phyloP scores from a whole-genome alignment of 2,113 vertebrate genomes.

The Hypomesus transpacificus region DNA sequence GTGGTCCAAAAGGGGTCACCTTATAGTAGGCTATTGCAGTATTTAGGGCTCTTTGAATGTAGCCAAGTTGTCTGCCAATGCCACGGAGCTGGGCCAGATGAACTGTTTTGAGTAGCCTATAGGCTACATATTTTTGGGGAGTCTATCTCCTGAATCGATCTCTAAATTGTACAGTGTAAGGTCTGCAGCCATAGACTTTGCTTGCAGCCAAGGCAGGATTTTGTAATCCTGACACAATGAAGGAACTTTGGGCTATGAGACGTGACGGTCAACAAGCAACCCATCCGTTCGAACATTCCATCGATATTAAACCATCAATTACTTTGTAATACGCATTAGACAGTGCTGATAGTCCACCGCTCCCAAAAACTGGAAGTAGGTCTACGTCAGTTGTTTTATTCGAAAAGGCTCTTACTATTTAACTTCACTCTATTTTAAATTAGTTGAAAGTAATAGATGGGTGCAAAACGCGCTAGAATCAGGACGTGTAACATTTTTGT shows the following conservation, averaged over 20 bases:
- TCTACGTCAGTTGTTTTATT: not conserved
- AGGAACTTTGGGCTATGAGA: conserved; percentile 71
- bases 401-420: not conserved
- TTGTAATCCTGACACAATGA: conserved; percentile 76
- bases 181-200: conserved; percentile 68
- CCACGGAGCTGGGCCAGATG: not conserved
- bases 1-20: not conserved
- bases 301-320: conserved; percentile 9
- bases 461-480: no score
- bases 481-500: no score
- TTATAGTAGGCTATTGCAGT: not conserved
- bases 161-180: conserved; percentile 82
- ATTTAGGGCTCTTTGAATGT: not conserved
- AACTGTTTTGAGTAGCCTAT: not conserved
- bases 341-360: not conserved
- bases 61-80: not conserved
- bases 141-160: conserved; percentile 50
- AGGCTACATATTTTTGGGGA: not conserved
- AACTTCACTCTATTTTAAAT: not conserved
- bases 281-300: not conserved
- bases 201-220: conserved; percentile 68
- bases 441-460: no score
- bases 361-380: not conserved
- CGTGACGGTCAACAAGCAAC: conserved; percentile 21
- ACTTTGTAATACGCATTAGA: conserved; percentile 7